A percentile compares a stretch with the other conserved stretches of the same genome.
Evolutionary conservation across 1,140 invertebrate species (phyloP).

Genomic region (Dysdera silvatica): DNA sequence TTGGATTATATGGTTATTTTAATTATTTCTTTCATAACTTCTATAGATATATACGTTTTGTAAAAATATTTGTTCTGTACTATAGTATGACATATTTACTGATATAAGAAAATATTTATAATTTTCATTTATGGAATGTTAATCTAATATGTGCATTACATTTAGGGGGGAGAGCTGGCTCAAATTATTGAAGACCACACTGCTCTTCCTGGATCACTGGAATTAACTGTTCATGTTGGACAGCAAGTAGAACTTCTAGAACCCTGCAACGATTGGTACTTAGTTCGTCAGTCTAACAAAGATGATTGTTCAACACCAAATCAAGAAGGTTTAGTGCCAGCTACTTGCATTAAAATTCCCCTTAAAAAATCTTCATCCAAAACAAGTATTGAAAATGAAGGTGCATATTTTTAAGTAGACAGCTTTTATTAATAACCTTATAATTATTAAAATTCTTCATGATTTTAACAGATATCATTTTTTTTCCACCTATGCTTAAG

Average conservation of each 20-base stretch:
- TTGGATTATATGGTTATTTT: no score
- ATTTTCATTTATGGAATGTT: background rate
- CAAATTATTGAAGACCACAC: slow-evolving; percentile 75
- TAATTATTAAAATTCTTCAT: background rate
- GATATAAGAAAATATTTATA: background rate
- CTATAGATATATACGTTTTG: no score
- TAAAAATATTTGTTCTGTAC: no score
- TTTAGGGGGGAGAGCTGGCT: slow-evolving; percentile 62
- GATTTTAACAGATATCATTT: background rate
- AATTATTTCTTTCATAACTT: no score
- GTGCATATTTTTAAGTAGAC: slow-evolving; percentile 11
- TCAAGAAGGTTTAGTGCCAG: slow-evolving; percentile 30
- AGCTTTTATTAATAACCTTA: no score
- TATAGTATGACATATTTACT: no score
- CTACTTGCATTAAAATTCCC: slow-evolving; percentile 28
- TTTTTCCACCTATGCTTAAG: background rate
- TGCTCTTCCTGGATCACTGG: slow-evolving; percentile 58
- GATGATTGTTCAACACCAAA: slow-evolving; percentile 32
- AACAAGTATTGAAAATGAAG: slow-evolving; percentile 42
- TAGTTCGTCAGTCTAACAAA: slow-evolving; percentile 40
- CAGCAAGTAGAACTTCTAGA: slow-evolving; percentile 89
- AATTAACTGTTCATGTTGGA: slow-evolving; percentile 56
- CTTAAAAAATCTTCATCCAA: slow-evolving; percentile 35
- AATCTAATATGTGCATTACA: background rate
- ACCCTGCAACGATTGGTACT: slow-evolving; percentile 46